Conservation (phyloP, 37 sponge, comb jelly and placozoan species). For the Trichoplax adhaerens region DNA sequence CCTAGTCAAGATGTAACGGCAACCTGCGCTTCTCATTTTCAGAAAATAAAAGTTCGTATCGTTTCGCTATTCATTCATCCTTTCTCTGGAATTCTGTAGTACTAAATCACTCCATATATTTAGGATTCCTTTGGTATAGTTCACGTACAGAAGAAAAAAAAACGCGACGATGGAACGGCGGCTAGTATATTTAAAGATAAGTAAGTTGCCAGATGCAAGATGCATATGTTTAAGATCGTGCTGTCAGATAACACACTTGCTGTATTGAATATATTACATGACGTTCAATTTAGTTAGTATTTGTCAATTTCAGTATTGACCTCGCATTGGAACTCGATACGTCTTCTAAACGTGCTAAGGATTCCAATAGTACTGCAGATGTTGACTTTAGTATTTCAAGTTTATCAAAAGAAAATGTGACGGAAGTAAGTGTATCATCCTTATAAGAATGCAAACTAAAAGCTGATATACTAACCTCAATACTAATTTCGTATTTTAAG, state of each 20-base stretch:
- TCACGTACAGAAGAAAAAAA: too few relatives aligned
- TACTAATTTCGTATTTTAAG: neutral
- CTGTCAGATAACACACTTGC: too few relatives aligned
- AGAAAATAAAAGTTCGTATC: constrained; percentile 15
- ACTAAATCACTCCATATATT: too few relatives aligned
- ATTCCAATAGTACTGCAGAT: too few relatives aligned
- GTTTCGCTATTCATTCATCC: neutral
- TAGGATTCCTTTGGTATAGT: too few relatives aligned
- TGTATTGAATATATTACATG: too few relatives aligned
- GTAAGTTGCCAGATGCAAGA: too few relatives aligned
- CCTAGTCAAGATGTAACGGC: constrained; percentile 12
- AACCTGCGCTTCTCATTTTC: constrained; percentile 8
- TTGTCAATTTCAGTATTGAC: constrained; percentile 17
- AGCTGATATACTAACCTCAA: too few relatives aligned
- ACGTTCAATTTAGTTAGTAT: neutral
- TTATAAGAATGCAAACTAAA: too few relatives aligned
- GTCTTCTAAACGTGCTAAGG: neutral
- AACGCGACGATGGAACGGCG: too few relatives aligned
- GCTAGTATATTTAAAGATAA: too few relatives aligned
- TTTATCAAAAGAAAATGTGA: constrained; percentile 48
- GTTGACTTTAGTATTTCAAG: constrained; percentile 60
- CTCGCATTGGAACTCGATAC: constrained; percentile 18
- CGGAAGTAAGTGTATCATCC: constrained; percentile 17
- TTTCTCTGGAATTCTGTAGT: neutral
- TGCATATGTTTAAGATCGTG: too few relatives aligned